phyloP scores from a whole-genome alignment of 2,113 vertebrate species.

The Brachypodius melanocephalos region DNA sequence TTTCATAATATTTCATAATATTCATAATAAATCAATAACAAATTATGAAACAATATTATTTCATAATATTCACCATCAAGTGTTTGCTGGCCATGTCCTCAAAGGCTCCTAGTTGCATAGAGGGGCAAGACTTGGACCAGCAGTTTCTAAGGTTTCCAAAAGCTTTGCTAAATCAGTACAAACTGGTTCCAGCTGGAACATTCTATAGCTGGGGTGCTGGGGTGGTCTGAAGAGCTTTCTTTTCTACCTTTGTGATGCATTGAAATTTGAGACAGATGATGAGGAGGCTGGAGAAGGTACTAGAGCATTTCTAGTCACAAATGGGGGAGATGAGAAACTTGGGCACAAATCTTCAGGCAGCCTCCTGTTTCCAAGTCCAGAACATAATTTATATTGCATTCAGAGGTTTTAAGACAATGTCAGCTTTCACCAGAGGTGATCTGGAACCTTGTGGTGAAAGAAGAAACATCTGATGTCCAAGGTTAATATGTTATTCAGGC shows the following conservation, averaged over 20 bases:
- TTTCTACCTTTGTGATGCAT: rapidly evolving
- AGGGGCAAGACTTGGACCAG: neutral
- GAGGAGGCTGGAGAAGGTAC: neutral
- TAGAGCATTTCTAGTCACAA: neutral
- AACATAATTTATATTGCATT: neutral
- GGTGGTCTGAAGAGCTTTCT: neutral
- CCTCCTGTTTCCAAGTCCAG: neutral
- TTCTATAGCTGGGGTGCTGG: neutral
- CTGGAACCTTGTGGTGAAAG: neutral
- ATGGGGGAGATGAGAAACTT: neutral
- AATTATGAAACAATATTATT: neutral
- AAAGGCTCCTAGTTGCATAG: neutral
- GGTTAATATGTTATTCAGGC: neutral
- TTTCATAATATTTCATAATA: neutral
- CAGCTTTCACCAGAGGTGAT: neutral
- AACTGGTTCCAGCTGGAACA: neutral
- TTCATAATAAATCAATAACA: too few species aligned
- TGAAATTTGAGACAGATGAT: neutral
- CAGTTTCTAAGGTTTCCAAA: neutral
- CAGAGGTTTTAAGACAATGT: neutral
- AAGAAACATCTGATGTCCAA: neutral
- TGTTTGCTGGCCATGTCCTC: neutral
- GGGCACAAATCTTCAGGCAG: neutral
- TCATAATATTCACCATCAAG: neutral
- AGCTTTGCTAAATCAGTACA: neutral